Conservation (phyloP, 2,797 vertebrate species). For the Spondyliosoma cantharus region DNA sequence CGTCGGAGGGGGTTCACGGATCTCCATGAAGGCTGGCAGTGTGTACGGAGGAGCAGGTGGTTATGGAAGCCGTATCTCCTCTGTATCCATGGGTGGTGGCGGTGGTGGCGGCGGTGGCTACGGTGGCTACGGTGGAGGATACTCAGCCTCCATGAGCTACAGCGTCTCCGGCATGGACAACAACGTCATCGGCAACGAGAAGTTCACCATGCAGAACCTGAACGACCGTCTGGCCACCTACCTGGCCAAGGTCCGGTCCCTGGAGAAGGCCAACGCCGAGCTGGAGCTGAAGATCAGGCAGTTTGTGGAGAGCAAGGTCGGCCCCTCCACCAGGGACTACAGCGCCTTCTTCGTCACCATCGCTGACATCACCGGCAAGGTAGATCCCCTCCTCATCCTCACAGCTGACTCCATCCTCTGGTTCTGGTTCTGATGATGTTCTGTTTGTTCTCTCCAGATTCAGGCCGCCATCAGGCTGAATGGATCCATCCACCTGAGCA, state of each 20-base stretch:
- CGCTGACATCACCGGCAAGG: conserved; percentile 85
- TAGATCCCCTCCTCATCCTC: conserved; percentile 52
- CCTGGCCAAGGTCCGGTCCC: conserved; percentile 82
- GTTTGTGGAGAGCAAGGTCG: conserved; percentile 73
- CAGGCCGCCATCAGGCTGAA: conserved; percentile 74
- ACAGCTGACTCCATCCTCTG: no score
- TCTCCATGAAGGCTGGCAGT: conserved; percentile 19
- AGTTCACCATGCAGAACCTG: conserved; percentile 89
- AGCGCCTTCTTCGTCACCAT: conserved; percentile 79
- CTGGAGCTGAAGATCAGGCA: conserved; percentile 87
- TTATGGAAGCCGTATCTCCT: conserved; percentile 47
- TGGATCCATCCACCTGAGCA: conserved; percentile 79
- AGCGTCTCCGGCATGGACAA: conserved; percentile 10
- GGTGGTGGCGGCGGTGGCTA: not conserved
- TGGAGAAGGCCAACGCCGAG: conserved; percentile 87
- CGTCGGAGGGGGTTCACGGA: accelerated
- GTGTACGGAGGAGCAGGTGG: conserved; percentile 49
- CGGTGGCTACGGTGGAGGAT: not conserved
- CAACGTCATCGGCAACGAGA: conserved; percentile 53
- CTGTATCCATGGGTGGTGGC: not conserved
- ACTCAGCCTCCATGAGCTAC: not conserved
- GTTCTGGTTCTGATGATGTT: no score
- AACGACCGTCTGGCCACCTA: conserved; percentile 90
- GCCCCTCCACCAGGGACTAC: conserved; percentile 79
- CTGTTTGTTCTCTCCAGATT: conserved; percentile 73